phyloP scores from a whole-genome alignment of 2,888 invertebrate species.

The Mylabris sibirica region DNA sequence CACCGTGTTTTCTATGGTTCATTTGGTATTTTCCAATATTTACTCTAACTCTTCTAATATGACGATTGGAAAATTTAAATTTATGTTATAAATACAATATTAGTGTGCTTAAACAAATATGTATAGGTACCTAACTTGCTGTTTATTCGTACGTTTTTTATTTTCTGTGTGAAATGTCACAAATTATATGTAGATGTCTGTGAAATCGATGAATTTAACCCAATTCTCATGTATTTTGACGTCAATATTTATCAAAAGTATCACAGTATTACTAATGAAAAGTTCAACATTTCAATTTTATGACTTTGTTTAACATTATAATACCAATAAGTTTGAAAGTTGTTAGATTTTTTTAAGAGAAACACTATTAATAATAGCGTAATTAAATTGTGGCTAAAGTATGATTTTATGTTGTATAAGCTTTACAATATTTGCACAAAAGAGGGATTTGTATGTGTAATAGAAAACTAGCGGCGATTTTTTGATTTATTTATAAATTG shows the following conservation, averaged over 20 bases:
- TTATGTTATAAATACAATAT: background rate
- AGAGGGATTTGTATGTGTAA: too few species aligned
- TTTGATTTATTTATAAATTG: background rate
- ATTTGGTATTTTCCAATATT: constrained; percentile 3
- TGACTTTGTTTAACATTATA: constrained; percentile 10
- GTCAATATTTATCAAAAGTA: constrained; percentile 10
- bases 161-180: background rate
- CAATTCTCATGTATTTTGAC: background rate
- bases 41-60: background rate
- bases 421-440: background rate
- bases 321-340: constrained; percentile 9
- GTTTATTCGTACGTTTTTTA: background rate
- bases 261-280: constrained; percentile 8
- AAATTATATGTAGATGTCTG: background rate
- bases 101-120: background rate
- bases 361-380: background rate
- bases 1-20: background rate
- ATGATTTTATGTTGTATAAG: background rate
- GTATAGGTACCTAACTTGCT: background rate
- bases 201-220: constrained; percentile 5
- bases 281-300: constrained; percentile 13
- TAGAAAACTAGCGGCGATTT: background rate
- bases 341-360: background rate
- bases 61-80: constrained; percentile 2
- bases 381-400: background rate